Evolutionary conservation across 2,113 vertebrate genomes (phyloP).

Genomic region (Campylomormyrus numenius): DNA sequence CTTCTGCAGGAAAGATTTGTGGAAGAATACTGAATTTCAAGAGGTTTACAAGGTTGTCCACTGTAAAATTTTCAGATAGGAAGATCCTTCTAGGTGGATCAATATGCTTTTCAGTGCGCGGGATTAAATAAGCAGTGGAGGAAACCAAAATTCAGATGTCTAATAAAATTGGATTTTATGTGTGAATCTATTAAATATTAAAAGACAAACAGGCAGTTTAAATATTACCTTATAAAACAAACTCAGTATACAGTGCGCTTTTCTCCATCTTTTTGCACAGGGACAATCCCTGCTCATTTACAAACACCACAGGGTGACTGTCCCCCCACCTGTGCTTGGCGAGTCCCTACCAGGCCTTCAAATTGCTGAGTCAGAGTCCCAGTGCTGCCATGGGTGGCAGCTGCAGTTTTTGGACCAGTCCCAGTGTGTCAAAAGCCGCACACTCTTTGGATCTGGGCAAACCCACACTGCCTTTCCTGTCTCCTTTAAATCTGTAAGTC

Average conservation of each 20-base stretch:
- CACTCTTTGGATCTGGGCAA: not conserved
- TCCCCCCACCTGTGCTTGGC: not conserved
- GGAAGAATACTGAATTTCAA: not conserved
- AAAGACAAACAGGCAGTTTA: not conserved
- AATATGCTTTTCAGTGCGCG: not conserved
- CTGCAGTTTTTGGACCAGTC: not conserved
- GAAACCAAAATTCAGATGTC: not conserved
- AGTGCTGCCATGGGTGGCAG: not conserved
- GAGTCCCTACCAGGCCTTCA: not conserved
- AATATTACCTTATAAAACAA: not conserved
- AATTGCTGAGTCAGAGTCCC: not conserved
- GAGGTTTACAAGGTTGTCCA: not conserved
- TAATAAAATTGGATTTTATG: not conserved
- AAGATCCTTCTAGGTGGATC: not conserved
- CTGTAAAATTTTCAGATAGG: slow-evolving; percentile 1
- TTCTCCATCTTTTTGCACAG: not conserved
- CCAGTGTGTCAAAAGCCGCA: not conserved
- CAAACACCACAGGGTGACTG: not conserved
- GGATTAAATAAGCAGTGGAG: not conserved
- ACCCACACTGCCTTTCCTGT: not conserved
- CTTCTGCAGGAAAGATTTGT: not conserved
- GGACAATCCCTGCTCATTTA: not conserved
- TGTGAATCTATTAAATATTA: not conserved
- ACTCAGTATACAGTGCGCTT: not conserved
- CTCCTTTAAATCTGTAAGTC: not conserved